Base-by-base conservation (phyloP, 2,113 vertebrate genomes). In the Apodemus speciosus region DNA sequence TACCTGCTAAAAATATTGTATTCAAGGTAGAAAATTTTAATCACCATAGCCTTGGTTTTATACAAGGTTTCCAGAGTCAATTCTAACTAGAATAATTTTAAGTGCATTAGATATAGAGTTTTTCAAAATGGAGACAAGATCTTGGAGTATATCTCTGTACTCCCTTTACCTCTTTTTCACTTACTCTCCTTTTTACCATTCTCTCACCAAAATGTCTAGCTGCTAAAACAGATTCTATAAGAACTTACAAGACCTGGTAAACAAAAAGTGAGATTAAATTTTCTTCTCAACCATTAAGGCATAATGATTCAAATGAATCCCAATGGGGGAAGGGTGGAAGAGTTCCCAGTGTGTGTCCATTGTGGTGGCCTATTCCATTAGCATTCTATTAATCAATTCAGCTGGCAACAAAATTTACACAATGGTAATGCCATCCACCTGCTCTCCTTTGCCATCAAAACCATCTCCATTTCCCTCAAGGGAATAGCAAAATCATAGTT, bases 401-500 rank as follows among this genome's bases (percentile, higher is more conserved):
- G 4, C 58, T 60, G 58, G 58, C 77, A 75, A 60, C 4, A 3
- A 21, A 77, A 71, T 32, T 46, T 68, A 38, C 14, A 30, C 32
- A 95, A 38, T 38, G 51, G 20, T 3, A 43, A 49, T 68, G 23
- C n/a, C 40, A 27, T 89, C 75, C 3, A 35, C 69, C 68, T 86
- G 35, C 64, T 43, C 68, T 86, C 51, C 35, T 91, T 62, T 81
- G 58, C 40, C 76, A 95, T 86, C 69, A 60, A 88, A 93, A 94
- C 51, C 38, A 85, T 53, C n/a, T 90, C 92, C 40, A 9, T 80
- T 91, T 13, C 6, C 51, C 21, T 91, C n/a, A 66, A 32, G 30
- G 66, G 92, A 93, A 90, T 4, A 81, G 88, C 77, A 46, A 86
- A 95, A 94, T 53, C 46, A 92, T 77, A 58, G 89, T 93, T 91